Conservation (phyloP, 2,113 vertebrate genomes). For the Phyllostomus discolor region DNA sequence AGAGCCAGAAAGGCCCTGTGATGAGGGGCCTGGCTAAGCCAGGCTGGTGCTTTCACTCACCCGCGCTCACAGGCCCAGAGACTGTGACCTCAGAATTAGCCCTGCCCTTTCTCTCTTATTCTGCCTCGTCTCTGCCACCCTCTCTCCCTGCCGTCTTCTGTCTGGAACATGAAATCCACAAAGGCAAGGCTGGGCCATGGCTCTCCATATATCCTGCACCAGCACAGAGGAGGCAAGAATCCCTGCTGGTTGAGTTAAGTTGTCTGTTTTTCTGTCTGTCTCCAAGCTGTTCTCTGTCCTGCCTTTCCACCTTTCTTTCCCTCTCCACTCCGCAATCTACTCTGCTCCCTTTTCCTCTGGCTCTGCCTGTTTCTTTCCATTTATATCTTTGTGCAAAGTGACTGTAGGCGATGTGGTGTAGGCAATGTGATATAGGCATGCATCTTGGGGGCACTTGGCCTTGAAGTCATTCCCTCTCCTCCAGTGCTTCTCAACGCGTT, state of each 20-base stretch:
- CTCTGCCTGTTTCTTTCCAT: neutral
- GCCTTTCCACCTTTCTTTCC: neutral
- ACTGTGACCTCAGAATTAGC: neutral
- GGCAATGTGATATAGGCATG: neutral
- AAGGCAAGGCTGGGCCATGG: neutral
- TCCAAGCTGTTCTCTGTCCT: neutral
- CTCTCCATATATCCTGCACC: neutral
- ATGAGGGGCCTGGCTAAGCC: neutral
- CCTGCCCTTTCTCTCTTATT: neutral
- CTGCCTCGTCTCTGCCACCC: neutral
- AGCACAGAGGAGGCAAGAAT: neutral
- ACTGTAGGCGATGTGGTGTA: neutral
- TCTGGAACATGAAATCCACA: neutral
- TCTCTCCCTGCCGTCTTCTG: neutral
- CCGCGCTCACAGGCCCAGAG: neutral
- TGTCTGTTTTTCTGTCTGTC: neutral
- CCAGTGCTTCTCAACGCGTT: neutral
- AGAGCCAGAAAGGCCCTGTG: neutral
- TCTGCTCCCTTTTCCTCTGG: neutral
- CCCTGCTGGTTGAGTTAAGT: neutral
- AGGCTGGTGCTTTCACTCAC: neutral
- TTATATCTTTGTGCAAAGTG: neutral
- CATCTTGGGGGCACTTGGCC: neutral
- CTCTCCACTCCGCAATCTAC: neutral
- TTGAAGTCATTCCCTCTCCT: neutral